Evolutionary conservation across 2,888 invertebrate genomes (phyloP).

Genomic region (Coleophora deauratella): DNA sequence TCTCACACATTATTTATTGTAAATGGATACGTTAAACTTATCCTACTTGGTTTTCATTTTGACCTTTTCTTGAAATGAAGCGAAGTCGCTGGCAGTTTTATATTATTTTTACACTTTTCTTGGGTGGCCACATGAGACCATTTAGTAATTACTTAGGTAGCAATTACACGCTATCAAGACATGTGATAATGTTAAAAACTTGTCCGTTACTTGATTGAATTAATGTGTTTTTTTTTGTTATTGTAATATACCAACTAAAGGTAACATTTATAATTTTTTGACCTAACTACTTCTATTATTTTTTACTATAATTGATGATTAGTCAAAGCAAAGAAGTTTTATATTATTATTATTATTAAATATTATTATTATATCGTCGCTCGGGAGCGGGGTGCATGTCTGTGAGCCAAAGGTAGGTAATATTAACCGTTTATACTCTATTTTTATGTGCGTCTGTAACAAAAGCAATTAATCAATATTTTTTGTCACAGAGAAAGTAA

Average conservation of each 20-base stretch:
- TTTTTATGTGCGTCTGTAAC: not conserved
- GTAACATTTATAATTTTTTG: no score
- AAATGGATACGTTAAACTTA: conserved; percentile 1
- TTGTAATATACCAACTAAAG: no score
- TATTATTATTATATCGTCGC: no score
- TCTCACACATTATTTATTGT: conserved; percentile 2
- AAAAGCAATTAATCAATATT: not conserved
- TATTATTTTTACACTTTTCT: conserved; percentile 9
- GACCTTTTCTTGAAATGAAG: not conserved
- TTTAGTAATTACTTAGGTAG: conserved; percentile 22
- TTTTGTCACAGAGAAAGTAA: not conserved
- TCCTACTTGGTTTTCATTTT: conserved; percentile 1
- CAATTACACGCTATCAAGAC: conserved; percentile 24
- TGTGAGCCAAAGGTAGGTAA: no score
- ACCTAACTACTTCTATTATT: no score
- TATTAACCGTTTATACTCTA: no score
- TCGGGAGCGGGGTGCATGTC: no score
- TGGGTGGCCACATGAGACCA: conserved; percentile 28
- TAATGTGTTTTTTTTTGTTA: conserved; percentile 5
- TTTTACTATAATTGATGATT: conserved; percentile 35
- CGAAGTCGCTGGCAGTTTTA: not conserved
- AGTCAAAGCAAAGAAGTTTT: no score
- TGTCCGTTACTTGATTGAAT: not conserved
- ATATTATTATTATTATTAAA: no score
- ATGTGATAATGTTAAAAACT: conserved; percentile 12